Evolutionary conservation across 2,113 vertebrate genomes (phyloP), one percentile per base, ranked within the genome.

Genomic region (Rhynchopsitta pachyrhyncha): DNA sequence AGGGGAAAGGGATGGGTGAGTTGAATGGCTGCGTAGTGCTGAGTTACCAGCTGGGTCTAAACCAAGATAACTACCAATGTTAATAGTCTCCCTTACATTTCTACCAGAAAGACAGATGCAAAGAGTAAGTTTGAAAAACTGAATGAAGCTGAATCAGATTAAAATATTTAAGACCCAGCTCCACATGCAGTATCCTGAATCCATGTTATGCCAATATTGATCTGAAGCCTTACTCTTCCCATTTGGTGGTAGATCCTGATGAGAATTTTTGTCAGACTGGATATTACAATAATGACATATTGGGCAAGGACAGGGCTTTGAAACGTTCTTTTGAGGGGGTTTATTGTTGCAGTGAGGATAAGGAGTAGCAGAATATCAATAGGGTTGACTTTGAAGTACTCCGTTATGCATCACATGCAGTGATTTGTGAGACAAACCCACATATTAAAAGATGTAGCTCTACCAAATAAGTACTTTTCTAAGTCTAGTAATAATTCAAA

Each of bases 401-500:
- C 9, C 18, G 35, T 18, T 74, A 31, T 35, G 4, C 23, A 69
- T 69, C 37, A 44, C 13, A 50, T 27, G 10, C 13, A 71, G 27
- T 35, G 49, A 75, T 83, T 52, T 57, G 31, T 29, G 71, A 88
- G 35, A 78, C 23, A 75, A 90, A 74, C 7, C 13, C 49, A 68
- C 66, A 37, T 57, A 50, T 80, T 74, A 70, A 90, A 95, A 90
- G 13, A 31, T 74, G 79, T 27, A 95, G 62, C 10, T 94, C 60
- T 76, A 80, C 27, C 15, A 82, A 82, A 29, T 11, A 52, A 89
- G 52, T 75, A 70, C 29, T 66, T 88, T 92, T 73, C 28, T 53
- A 90, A 69, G 25, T 62, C 15, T 57, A 81, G n/a, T 20, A 70
- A 82, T 94, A 93, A 93, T 89, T 95, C 60, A 91, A 88, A 86